Conservation (phyloP, 2,797 vertebrate genomes). For the Nannoperca australis region DNA sequence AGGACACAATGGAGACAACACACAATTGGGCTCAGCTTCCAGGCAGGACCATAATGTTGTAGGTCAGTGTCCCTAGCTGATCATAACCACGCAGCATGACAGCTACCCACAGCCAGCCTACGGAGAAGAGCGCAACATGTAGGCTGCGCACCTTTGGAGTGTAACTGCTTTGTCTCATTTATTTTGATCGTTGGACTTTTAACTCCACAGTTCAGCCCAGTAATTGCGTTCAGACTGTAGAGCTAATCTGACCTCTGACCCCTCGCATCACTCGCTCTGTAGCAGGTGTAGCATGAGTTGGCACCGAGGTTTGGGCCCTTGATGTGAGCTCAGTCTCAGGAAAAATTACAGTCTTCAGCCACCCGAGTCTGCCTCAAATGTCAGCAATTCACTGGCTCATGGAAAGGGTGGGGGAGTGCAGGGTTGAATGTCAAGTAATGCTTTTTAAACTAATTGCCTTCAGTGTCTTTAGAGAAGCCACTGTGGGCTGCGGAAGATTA, state of each 20-base stretch:
- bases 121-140: conserved; percentile 6
- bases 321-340: conserved; percentile 59
- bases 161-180: conserved; percentile 60
- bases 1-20: neutral
- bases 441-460: conserved; percentile 84
- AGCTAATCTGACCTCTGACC: conserved; percentile 50
- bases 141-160: conserved; percentile 31
- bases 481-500: conserved; percentile 69
- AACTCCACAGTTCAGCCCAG: conserved; percentile 53
- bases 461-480: conserved; percentile 74
- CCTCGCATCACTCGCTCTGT: conserved; percentile 47
- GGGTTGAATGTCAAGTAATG: conserved; percentile 86
- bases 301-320: conserved; percentile 30
- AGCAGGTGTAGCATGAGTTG: conserved; percentile 42
- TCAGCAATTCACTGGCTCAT: conserved; percentile 80
- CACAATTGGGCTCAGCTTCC: neutral
- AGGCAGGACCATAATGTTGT: neutral
- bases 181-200: conserved; percentile 56
- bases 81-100: conserved; percentile 19
- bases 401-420: conserved; percentile 61
- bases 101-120: neutral
- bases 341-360: conserved; percentile 75
- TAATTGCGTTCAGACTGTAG: conserved; percentile 52
- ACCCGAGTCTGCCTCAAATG: conserved; percentile 80
- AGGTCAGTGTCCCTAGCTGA: neutral